Evolutionary conservation across 2,797 vertebrate genomes (phyloP), one percentile per base, ranked within the genome.

Genomic region (Megaceryle alcyon): DNA sequence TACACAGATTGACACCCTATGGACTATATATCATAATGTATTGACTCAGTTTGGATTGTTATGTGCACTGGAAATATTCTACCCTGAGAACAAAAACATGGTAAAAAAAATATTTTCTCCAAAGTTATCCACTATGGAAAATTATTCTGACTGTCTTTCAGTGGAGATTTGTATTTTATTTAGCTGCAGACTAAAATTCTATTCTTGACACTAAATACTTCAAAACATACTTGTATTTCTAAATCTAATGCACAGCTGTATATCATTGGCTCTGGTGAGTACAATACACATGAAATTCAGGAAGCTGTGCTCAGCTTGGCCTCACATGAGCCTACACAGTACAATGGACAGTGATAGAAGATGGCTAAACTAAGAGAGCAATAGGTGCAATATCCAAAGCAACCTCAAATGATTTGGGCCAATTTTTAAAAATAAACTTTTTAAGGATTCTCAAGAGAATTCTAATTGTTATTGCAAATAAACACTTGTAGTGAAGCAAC

Each of bases 71-170:
- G 39, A 59, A 75, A 70, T 4, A 18, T 46, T 41, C 69, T 35
- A 46, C 15, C 48, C 41, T 0, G 4, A 51, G 19, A 76, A 39
- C 6, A 57, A 76, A 33, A 20, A 5, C 15, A 33, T 1, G 0
- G 20, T 43, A 25, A 75, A 82, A 20, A 11, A 41, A 9, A 35
- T 44, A 33, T 25, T 23, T 71, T 61, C 29, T 61, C 46, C 23
- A 7, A 19, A 63, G 44, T 39, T 71, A 73, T 5, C 19, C 23
- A 12, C 11, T 17, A n/a, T 0, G 1, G 41, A 41, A 44, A 35
- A 69, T 28, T 48, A 75, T 51, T 51, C 14, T 3, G 0, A 26
- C 11, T 39, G 22, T 14, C 22, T 82, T 87, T 66, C 54, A 61
- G 21, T 10, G 11, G 49, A 57, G 13, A 56, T 65, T 25, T 72